Conservation (phyloP, 1,140 invertebrate genomes). For the Rhagoletis zephyria region DNA sequence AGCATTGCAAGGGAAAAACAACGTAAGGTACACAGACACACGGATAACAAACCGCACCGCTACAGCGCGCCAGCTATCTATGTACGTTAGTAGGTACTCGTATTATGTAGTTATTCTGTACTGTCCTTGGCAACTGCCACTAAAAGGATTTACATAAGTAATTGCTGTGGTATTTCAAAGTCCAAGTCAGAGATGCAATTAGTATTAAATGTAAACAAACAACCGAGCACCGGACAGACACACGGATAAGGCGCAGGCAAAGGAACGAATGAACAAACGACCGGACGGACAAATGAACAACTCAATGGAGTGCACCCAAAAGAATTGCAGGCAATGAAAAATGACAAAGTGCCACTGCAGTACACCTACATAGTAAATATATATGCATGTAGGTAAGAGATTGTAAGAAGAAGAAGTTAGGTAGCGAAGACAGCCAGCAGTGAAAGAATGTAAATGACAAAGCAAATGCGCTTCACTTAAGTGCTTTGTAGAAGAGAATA, state of each 20-base stretch:
- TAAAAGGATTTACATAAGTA: conserved; percentile 24
- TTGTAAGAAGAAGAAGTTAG: background rate
- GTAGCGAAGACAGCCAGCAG: background rate
- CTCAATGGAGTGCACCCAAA: conserved; percentile 2
- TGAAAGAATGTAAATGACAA: background rate
- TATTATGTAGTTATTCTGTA: background rate
- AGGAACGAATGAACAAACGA: background rate
- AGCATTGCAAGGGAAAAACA: too few species aligned
- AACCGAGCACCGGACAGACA: background rate
- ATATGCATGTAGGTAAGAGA: too few species aligned
- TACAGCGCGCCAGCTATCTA: background rate
- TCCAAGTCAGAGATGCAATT: conserved; percentile 16
- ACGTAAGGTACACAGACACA: too few species aligned
- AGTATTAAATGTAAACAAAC: conserved; percentile 30
- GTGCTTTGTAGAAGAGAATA: background rate
- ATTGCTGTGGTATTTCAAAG: conserved; percentile 38
- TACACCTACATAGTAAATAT: background rate
- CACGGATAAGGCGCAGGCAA: background rate
- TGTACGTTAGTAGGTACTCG: background rate
- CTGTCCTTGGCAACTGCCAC: background rate
- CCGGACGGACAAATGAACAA: background rate
- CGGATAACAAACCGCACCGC: background rate
- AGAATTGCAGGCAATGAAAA: background rate
- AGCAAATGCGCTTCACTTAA: background rate
- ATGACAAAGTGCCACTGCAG: background rate